Base-by-base conservation (phyloP, 2,888 invertebrate species). In the Drosophila hamatofila region DNA sequence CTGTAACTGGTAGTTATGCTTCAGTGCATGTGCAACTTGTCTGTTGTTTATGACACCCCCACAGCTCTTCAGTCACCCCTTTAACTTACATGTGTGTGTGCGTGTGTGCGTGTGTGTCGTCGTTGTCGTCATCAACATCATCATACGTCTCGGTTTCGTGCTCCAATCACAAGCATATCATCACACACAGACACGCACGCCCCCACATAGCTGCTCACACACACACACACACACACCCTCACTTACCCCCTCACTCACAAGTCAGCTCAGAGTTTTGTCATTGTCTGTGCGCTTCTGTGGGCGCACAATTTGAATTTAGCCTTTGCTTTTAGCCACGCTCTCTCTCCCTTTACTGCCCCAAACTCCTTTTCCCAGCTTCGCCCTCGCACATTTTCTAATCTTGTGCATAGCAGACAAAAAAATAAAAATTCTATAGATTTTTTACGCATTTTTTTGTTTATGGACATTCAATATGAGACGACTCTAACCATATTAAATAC, bases 21-120 rank as follows among this genome's bases (percentile, higher is more conserved):
- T 72, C 63, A 74, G 72, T 84, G 88, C 85, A 85, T 85, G 88
- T 88, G 88, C 81, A 84, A 81, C 88, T 83, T 88, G 83, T 88
- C 86, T 86, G 86, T 85, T 86, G 86, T 85, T 86, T 88, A 86
- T 88, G 81, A 80, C 81, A 71, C 79, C 68, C 63, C 69, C 52
- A 64, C 68, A 56, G 16, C 68, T 54, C 72, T 66, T 55, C 58
- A 61, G 18, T n/a, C 39, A 14, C 2, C 30, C 30, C 41, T 6
- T 6, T 30, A 46, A 9, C n/a, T 5, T 23, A 11, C 9, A 4
- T 46, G 35, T 18, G 46, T 61, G 42, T 55, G 57, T 39, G 42
- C 16, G 23, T 8, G 37, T 21, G 23, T 11, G 39, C 54, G 16
- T 65, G 54, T 18, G 54, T 54, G 56, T 63, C 55, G 46, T 55